Evolutionary conservation across 2,888 invertebrate species (phyloP).

Genomic region (Tenodera sinensis): DNA sequence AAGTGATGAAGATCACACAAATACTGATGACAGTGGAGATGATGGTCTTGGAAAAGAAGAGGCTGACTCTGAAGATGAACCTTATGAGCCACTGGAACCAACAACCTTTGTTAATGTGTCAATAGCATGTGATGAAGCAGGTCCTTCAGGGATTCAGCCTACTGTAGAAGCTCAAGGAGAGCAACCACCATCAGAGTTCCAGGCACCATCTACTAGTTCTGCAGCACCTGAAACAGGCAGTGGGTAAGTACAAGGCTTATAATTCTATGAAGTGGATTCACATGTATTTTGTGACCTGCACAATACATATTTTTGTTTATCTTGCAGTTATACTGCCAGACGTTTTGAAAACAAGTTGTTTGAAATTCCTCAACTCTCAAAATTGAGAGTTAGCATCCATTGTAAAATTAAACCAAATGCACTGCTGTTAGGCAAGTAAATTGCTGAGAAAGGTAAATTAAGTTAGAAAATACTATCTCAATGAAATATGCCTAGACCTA

Average conservation of each 20-base stretch:
- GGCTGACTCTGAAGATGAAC: constrained; percentile 37
- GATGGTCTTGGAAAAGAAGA: constrained; percentile 26
- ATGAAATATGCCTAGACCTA: too few species aligned
- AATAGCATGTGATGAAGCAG: constrained; percentile 44
- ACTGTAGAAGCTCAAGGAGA: not conserved
- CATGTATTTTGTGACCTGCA: constrained; percentile 16
- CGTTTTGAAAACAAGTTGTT: not conserved
- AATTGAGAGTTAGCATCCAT: not conserved
- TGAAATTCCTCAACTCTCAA: not conserved
- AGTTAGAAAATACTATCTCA: too few species aligned
- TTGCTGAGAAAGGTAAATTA: too few species aligned
- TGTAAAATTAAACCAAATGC: not conserved
- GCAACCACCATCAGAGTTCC: not conserved
- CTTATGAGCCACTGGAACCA: constrained; percentile 43
- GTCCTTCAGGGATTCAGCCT: constrained; percentile 44
- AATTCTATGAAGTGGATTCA: constrained; percentile 21
- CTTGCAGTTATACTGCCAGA: not conserved
- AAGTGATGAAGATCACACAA: constrained; percentile 19
- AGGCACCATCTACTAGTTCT: constrained; percentile 1
- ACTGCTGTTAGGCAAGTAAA: too few species aligned
- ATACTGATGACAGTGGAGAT: constrained; percentile 29
- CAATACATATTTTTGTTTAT: not conserved
- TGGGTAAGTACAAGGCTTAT: constrained; percentile 29
- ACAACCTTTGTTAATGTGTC: constrained; percentile 45
- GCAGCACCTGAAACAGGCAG: constrained; percentile 23